A percentile compares a stretch with the other conserved stretches of the same genome.
phyloP scores from a whole-genome alignment of 2,113 vertebrate species.

The Varanus komodoensis region DNA sequence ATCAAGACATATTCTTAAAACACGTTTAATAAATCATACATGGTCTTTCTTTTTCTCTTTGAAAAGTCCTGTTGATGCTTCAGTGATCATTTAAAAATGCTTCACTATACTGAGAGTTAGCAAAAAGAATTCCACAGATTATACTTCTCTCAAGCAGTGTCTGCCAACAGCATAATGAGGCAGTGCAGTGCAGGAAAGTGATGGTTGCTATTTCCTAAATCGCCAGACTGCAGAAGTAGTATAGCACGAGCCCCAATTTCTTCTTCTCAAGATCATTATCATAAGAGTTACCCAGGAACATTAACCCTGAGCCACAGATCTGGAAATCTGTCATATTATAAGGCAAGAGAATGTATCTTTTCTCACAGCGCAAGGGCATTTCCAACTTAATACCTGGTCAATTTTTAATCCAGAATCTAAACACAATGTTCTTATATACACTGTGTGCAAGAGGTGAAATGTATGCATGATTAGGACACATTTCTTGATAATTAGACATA shows the following conservation, averaged over 20 bases:
- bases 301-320: neutral
- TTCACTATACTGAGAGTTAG: neutral
- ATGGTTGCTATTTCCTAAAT: neutral
- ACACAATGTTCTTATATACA: neutral
- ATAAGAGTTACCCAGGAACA: neutral
- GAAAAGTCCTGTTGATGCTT: neutral
- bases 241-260: neutral
- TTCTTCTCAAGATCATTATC: neutral
- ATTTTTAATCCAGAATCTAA: slow-evolving; percentile 20
- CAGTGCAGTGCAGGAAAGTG: slow-evolving; percentile 13
- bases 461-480: neutral
- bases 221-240: neutral
- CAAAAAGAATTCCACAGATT: neutral
- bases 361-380: neutral
- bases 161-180: neutral
- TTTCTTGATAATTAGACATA: neutral
- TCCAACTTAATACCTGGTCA: neutral
- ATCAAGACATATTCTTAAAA: neutral
- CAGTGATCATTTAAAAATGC: slow-evolving; percentile 1
- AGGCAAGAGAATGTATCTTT: neutral
- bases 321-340: rapidly evolving
- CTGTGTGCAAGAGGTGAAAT: too few species aligned
- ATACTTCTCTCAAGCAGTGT: neutral
- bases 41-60: neutral
- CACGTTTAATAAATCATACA: neutral